These are phyloP conservation scores for Itoplectis maculator DNA, from an alignment of 2,888 invertebrate species.

Conservation along the genomic window DNA sequence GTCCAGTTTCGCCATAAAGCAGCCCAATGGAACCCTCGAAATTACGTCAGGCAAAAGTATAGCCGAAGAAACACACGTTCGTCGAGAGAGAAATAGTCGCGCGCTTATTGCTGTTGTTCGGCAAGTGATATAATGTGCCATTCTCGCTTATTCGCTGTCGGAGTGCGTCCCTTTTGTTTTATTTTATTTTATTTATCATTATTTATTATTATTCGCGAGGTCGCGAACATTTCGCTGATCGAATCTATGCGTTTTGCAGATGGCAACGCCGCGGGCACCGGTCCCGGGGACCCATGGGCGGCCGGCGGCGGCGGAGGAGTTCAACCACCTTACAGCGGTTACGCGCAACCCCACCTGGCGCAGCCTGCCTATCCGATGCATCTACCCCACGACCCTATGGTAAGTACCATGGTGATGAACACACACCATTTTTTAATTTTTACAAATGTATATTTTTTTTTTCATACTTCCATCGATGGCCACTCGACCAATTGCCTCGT, in stretches of 20 bases:
- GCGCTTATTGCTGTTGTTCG: conserved; percentile 82
- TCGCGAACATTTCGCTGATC: neutral
- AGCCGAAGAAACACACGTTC: conserved; percentile 77
- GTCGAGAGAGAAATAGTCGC: conserved; percentile 60
- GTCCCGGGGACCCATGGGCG: conserved; percentile 85
- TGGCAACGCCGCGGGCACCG: conserved; percentile 84
- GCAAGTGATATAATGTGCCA: conserved; percentile 78
- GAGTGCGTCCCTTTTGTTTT: conserved; percentile 25
- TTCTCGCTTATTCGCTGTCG: conserved; percentile 12
- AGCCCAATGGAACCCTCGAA: conserved; percentile 65
- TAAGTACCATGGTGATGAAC: too few species aligned
- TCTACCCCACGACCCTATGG: conserved; percentile 85
- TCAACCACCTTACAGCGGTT: conserved; percentile 84
- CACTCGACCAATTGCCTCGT: too few species aligned
- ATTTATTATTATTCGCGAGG: neutral
- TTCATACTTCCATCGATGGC: too few species aligned
- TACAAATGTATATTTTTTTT: neutral
- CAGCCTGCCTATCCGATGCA: conserved; percentile 84
- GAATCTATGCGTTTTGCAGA: conserved; percentile 77
- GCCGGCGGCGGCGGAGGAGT: conserved; percentile 85
- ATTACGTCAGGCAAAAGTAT: conserved; percentile 79
- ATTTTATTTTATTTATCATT: too few species aligned
- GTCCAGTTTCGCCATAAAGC: conserved; percentile 51
- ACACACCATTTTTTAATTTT: neutral
- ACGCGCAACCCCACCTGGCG: conserved; percentile 83